These are phyloP conservation scores for Apis florea DNA, from an alignment of 1,140 invertebrate genomes.

Conservation along the genomic window DNA sequence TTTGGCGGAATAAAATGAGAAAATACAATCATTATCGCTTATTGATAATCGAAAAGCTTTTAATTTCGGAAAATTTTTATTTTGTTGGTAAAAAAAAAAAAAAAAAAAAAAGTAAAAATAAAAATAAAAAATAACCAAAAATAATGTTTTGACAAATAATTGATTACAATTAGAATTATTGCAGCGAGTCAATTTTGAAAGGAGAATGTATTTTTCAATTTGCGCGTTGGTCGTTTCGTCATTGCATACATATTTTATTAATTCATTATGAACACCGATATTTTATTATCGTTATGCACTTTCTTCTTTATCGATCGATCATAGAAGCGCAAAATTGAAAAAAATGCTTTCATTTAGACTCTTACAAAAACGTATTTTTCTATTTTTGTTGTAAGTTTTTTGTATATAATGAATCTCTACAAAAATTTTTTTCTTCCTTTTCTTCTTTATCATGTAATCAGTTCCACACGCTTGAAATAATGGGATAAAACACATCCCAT, in stretches of 20 bases:
- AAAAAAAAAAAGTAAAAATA: background rate
- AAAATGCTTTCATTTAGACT: conserved; percentile 6
- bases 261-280: background rate
- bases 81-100: background rate
- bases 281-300: background rate
- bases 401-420: conserved; percentile 35
- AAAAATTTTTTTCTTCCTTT: conserved; percentile 31
- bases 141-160: background rate
- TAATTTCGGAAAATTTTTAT: conserved; percentile 3
- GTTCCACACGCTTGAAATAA: conserved; percentile 55
- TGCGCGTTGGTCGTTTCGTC: background rate
- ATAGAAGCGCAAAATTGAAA: background rate
- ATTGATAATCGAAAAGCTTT: background rate
- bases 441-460: conserved; percentile 58
- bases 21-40: conserved; percentile 31
- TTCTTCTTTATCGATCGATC: background rate
- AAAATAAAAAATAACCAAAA: too few relatives aligned
- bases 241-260: background rate
- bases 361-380: conserved; percentile 6
- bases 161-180: conserved; percentile 21
- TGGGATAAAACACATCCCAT: conserved; percentile 35
- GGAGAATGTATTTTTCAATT: background rate
- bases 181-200: background rate
- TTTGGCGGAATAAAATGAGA: conserved; percentile 34
- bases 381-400: conserved; percentile 8